A percentile compares a stretch with the other conserved stretches of the same genome.
Evolutionary conservation across 2,797 vertebrate species (phyloP).

Genomic region (Galago senegalensis): DNA sequence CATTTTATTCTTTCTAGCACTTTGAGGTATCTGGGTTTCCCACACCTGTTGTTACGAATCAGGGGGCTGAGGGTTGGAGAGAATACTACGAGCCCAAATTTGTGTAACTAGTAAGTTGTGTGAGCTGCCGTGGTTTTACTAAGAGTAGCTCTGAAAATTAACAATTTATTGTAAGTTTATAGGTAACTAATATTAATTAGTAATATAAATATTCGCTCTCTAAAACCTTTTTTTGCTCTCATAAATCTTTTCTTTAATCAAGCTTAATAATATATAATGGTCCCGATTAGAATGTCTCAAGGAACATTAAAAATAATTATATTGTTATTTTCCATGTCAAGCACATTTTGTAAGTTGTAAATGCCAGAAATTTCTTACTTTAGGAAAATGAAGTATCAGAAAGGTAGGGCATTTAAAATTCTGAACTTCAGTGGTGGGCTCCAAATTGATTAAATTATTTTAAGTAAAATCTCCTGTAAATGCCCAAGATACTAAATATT

Average conservation of each 20-base stretch:
- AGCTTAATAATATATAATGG: neutral
- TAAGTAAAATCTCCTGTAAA: slow-evolving; percentile 33
- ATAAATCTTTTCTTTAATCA: slow-evolving; percentile 21
- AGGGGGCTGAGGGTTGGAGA: neutral
- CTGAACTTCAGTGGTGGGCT: neutral
- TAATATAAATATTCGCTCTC: neutral
- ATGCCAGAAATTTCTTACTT: neutral
- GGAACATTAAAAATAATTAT: neutral
- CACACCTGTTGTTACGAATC: neutral
- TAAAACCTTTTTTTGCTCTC: slow-evolving; percentile 1
- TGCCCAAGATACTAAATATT: neutral
- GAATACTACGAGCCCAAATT: neutral
- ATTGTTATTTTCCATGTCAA: slow-evolving; percentile 15
- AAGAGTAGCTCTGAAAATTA: neutral
- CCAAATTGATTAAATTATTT: neutral
- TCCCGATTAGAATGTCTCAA: neutral
- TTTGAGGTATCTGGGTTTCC: neutral
- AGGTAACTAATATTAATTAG: neutral
- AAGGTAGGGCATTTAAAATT: neutral
- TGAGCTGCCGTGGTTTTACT: neutral
- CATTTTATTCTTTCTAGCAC: neutral
- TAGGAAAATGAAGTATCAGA: neutral
- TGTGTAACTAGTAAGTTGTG: neutral
- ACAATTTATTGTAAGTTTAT: neutral
- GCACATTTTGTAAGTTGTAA: slow-evolving; percentile 13